A percentile compares a stretch with the other conserved stretches of the same genome.
Conservation (phyloP, 1,140 invertebrate species). For the Leucophenga varia region DNA sequence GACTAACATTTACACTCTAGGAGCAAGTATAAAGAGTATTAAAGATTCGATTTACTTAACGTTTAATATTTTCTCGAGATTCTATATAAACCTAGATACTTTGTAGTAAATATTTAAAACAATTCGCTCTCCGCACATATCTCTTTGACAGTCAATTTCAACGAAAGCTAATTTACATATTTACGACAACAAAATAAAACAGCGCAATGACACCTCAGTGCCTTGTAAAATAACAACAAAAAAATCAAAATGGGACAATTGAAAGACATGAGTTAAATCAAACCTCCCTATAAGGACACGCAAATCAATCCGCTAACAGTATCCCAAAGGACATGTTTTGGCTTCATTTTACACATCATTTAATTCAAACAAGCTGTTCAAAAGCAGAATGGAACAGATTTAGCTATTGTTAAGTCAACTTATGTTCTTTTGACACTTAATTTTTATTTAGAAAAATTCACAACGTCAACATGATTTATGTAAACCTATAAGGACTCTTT, state of each 20-base stretch:
- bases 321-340: slow-evolving; percentile 43
- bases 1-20: too few relatives aligned
- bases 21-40: too few relatives aligned
- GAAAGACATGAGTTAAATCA: background rate
- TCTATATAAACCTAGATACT: too few relatives aligned
- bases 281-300: slow-evolving; percentile 1
- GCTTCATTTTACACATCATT: slow-evolving; percentile 54
- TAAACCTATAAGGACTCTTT: too few relatives aligned
- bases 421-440: slow-evolving; percentile 35
- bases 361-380: slow-evolving; percentile 43
- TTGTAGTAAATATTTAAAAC: too few relatives aligned
- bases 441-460: slow-evolving; percentile 38
- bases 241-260: too few relatives aligned
- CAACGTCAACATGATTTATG: slow-evolving; percentile 40
- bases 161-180: slow-evolving; percentile 6
- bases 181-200: background rate
- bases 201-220: background rate
- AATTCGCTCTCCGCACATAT: too few relatives aligned
- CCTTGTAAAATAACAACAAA: background rate
- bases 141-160: too few relatives aligned
- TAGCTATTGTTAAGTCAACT: slow-evolving; percentile 10
- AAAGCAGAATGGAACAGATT: too few relatives aligned
- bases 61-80: too few relatives aligned
- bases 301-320: too few relatives aligned
- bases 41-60: too few relatives aligned